Base-by-base conservation (phyloP, 2,888 invertebrate species). In the Drosophila putrida region DNA sequence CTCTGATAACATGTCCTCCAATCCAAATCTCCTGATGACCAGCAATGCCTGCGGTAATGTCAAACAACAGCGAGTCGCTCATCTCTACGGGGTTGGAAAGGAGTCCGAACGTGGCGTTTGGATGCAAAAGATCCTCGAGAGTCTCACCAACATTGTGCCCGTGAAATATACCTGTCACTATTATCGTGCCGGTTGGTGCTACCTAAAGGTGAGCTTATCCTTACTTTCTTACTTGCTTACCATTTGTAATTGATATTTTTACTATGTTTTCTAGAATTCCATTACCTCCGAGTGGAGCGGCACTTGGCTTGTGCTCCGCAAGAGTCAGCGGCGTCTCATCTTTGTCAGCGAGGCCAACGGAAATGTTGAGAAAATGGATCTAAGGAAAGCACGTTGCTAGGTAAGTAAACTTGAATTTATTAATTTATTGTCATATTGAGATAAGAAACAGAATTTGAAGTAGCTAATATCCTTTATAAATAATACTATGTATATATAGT, bases 141-240 rank as follows among this genome's bases (percentile, higher is more conserved):
- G 95, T 80, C 92, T 96, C 20, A 96, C 96, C 0, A 93, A 94
- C 31, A 93, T 94, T n/a, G 95, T 96, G 89, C 95, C 96, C 1
- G 92, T 94, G 0, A 95, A 95, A 83, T 94, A 96, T 68, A 95
- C 95, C 0, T 93, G 95, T 1, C 96, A 96, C 89, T 96, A 95
- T 82, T 95, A 95, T 13, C 93, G 96, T 87, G 95, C 95, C 76
- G 97, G 97, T 27, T 97, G 97, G 96, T 96, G 96, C 78, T 97
- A 96, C 90, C 92, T 97, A 71, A 95, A 95, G 94, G 95, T 95
- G 77, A 58, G 61, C 31, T 5, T 0, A 25, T 6, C 10, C 6
- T 4, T 6, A 0, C 4, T 4, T 10, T 27, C 3, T 5, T 43
- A 3, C 20, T 9, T 0, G n/a, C 5, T 4, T 4, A 6, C 15